phyloP scores from a whole-genome alignment of 2,113 vertebrate species.

The Cygnus buccinator region DNA sequence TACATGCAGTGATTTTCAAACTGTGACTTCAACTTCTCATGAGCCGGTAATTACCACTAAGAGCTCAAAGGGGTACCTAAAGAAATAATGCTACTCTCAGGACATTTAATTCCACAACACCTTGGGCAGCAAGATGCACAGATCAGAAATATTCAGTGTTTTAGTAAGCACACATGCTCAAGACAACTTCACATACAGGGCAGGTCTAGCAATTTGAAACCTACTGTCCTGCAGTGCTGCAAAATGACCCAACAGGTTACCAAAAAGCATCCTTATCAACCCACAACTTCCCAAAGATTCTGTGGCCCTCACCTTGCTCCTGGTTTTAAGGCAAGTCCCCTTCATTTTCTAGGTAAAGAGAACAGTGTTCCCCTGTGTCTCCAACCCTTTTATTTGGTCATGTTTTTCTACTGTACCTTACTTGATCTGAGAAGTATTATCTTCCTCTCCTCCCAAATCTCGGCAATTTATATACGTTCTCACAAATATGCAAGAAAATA shows the following conservation, averaged over 20 bases:
- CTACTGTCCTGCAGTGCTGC: neutral
- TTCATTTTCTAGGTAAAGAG: neutral
- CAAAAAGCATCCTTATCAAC: neutral
- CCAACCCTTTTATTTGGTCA: neutral
- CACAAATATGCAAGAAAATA: constrained; percentile 30
- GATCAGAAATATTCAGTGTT: neutral
- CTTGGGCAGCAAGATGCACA: neutral
- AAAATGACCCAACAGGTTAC: neutral
- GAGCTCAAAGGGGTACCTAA: neutral
- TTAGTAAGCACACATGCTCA: neutral
- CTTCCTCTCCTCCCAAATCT: neutral
- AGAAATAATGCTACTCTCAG: neutral
- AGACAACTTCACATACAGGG: neutral
- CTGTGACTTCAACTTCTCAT: neutral
- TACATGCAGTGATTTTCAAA: neutral
- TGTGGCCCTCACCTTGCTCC: neutral
- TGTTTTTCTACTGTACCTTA: neutral
- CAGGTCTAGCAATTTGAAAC: neutral
- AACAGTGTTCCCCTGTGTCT: neutral
- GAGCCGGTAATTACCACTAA: neutral
- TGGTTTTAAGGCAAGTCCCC: neutral
- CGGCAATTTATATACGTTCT: neutral
- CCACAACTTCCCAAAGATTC: neutral
- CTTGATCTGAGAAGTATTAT: neutral
- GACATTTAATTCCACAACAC: neutral